Percentiles rank a stretch among this genome's conserved stretches.
phyloP scores from a whole-genome alignment of 2,113 vertebrate genomes.

The Circaetus cinerascens region DNA sequence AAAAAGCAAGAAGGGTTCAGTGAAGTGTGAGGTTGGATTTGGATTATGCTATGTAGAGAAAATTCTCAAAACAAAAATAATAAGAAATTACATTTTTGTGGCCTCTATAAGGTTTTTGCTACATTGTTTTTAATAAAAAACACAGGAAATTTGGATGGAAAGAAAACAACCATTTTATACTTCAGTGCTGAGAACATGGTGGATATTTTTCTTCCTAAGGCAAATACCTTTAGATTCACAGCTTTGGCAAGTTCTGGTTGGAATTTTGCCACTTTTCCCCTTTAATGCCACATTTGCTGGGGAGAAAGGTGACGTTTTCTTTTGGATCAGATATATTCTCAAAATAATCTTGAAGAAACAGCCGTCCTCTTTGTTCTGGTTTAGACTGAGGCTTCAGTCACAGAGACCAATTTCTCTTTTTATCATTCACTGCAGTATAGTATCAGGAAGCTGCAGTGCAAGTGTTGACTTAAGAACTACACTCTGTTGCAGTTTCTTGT shows the following conservation, averaged over 20 bases:
- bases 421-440: not conserved
- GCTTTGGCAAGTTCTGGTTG: not conserved
- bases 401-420: slow-evolving; percentile 4
- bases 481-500: not conserved
- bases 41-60: not conserved
- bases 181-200: slow-evolving; percentile 2
- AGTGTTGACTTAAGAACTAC: not conserved
- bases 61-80: not conserved
- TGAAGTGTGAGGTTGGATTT: not conserved
- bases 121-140: not conserved
- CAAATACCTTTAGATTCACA: not conserved
- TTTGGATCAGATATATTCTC: not conserved
- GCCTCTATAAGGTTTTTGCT: not conserved
- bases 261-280: not conserved
- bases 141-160: not conserved
- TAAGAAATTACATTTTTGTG: not conserved
- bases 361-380: not conserved
- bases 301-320: not conserved
- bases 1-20: not conserved
- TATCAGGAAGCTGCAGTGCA: not conserved
- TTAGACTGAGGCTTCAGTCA: not conserved
- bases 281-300: not conserved
- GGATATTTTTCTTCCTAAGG: slow-evolving; percentile 30
- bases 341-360: not conserved
- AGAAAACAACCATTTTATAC: slow-evolving; percentile 19